These are phyloP conservation scores for Cyprinus carpio DNA, from an alignment of 2,113 vertebrate species.

Conservation along the genomic window DNA sequence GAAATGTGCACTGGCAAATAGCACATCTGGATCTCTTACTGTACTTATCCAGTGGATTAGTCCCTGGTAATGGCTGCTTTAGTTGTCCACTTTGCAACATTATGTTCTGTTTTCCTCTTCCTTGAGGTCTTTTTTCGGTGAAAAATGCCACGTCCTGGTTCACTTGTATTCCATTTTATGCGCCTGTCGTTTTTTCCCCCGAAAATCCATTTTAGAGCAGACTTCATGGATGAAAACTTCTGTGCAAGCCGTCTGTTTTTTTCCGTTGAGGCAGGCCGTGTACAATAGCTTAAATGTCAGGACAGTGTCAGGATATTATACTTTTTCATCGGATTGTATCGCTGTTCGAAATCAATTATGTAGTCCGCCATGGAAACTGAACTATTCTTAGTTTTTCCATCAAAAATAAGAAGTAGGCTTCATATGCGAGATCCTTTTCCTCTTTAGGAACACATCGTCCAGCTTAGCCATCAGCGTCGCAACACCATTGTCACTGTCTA, in stretches of 20 bases:
- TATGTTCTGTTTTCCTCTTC: too few species aligned
- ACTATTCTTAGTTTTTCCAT: too few species aligned
- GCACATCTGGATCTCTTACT: conserved; percentile 27
- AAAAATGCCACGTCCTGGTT: too few species aligned
- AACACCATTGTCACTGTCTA: conserved; percentile 4
- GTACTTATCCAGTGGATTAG: conserved; percentile 38
- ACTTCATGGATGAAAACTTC: neutral
- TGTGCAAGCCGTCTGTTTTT: neutral
- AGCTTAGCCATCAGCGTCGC: neutral
- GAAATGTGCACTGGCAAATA: conserved; percentile 40
- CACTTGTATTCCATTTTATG: too few species aligned
- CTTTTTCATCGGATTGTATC: too few species aligned
- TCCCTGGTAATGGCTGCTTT: neutral
- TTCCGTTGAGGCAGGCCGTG: neutral
- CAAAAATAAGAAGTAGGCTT: neutral
- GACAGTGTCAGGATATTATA: too few species aligned
- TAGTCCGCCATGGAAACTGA: too few species aligned
- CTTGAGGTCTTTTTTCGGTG: too few species aligned
- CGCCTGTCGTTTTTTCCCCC: too few species aligned
- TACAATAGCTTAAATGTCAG: too few species aligned
- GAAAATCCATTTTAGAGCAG: too few species aligned
- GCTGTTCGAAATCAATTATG: too few species aligned
- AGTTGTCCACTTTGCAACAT: neutral
- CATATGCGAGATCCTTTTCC: conserved; percentile 9
- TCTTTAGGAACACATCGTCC: conserved; percentile 37